phyloP scores from a whole-genome alignment of 2,888 invertebrate species.

The Conomelus anceps region DNA sequence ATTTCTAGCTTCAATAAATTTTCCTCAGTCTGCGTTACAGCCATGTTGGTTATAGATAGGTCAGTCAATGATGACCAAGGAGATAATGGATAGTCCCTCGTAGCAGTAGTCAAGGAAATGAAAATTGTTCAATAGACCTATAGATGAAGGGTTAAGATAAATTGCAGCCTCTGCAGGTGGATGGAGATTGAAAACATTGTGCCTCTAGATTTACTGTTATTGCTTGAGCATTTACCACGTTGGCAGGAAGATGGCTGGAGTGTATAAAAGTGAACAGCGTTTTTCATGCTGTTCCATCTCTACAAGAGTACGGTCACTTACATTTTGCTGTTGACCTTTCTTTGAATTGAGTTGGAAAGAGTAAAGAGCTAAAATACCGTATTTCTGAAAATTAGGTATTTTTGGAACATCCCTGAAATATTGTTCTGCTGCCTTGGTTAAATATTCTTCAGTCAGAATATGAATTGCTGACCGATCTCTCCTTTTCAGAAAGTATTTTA shows the following conservation, averaged over 20 bases:
- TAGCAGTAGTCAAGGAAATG: background rate
- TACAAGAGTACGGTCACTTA: background rate
- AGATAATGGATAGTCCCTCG: background rate
- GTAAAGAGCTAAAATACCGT: no score
- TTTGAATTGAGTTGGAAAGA: background rate
- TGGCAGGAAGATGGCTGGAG: background rate
- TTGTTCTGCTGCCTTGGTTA: background rate
- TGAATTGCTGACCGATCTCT: background rate
- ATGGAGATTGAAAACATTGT: conserved; percentile 10
- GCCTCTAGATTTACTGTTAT: conserved; percentile 4
- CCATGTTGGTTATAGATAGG: no score
- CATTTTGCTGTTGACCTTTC: background rate
- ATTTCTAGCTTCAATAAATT: no score
- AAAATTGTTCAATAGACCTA: background rate
- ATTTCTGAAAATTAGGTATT: no score
- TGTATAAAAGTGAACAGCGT: background rate
- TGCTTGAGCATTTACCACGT: background rate
- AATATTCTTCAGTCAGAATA: background rate
- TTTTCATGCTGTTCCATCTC: background rate
- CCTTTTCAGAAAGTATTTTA: background rate
- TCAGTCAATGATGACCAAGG: background rate
- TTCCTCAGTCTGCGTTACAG: no score
- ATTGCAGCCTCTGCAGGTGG: conserved; percentile 1
- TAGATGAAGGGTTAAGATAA: background rate
- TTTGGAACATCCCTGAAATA: background rate